phyloP scores from a whole-genome alignment of 2,888 invertebrate genomes.

The Alloplasta piceator region DNA sequence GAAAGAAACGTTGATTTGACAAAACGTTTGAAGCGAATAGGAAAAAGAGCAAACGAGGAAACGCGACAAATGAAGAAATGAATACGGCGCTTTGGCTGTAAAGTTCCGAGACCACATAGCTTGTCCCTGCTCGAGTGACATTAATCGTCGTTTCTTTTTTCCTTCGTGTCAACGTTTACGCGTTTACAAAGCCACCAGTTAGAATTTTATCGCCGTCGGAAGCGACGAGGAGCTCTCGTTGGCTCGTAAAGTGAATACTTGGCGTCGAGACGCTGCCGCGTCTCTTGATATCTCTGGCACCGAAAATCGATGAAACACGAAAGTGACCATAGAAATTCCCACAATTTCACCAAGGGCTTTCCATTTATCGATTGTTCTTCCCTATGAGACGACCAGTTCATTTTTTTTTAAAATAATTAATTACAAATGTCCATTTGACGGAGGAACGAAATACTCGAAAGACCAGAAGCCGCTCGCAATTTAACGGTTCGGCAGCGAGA shows the following conservation, averaged over 20 bases:
- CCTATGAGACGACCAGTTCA: not conserved
- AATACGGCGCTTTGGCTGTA: conserved; percentile 5
- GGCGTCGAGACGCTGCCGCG: no score
- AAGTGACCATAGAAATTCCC: not conserved
- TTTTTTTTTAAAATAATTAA: conserved; percentile 12
- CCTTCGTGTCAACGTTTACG: conserved; percentile 45
- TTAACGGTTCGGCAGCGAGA: conserved; percentile 56
- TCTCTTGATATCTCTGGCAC: conserved; percentile 30
- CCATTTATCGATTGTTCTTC: conserved; percentile 8
- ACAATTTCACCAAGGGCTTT: not conserved
- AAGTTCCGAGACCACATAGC: conserved; percentile 16
- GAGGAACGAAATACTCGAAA: conserved; percentile 26
- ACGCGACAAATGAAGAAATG: conserved; percentile 36
- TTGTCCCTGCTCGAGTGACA: conserved; percentile 47
- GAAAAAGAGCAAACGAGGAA: conserved; percentile 14
- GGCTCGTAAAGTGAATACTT: conserved; percentile 39
- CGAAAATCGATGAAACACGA: conserved; percentile 33
- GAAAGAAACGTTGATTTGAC: no score
- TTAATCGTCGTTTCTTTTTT: conserved; percentile 55
- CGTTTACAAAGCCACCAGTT: conserved; percentile 3
- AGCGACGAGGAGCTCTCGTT: conserved; percentile 14
- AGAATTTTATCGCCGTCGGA: conserved; percentile 59
- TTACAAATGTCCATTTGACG: conserved; percentile 8
- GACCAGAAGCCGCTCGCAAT: conserved; percentile 44
- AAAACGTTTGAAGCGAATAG: not conserved